A percentile compares a stretch with the other conserved stretches of the same genome.
Conservation (phyloP, 2,797 vertebrate species). For the Odontamblyopus rebecca region DNA sequence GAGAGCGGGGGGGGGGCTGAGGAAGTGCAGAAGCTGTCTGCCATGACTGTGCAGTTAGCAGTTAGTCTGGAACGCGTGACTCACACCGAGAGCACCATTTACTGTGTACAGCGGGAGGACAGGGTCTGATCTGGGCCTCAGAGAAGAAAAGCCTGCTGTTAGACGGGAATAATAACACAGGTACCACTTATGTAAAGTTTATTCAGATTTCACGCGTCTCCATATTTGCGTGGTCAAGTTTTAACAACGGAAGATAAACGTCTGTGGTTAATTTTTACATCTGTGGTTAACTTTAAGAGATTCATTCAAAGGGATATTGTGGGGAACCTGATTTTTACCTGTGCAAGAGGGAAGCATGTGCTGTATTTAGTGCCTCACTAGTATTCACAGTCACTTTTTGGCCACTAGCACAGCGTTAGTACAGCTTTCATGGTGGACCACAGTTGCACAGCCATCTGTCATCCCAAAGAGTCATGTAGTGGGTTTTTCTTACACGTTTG, state of each 20-base stretch:
- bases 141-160: background rate
- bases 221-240: background rate
- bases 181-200: background rate
- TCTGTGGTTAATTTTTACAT: no score
- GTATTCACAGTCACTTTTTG: no score
- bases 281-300: no score
- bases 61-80: conserved; percentile 31
- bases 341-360: no score
- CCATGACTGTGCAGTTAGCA: conserved; percentile 50
- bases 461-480: no score
- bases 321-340: no score
- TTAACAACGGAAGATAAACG: background rate
- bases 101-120: conserved; percentile 21
- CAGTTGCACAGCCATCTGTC: no score
- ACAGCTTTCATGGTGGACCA: no score
- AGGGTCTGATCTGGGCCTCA: conserved; percentile 6
- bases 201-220: background rate
- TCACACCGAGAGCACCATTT: conserved; percentile 32
- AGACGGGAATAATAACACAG: background rate
- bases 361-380: no score
- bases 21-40: conserved; percentile 33
- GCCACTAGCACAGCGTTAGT: no score
- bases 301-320: no score
- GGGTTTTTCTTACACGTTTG: no score
- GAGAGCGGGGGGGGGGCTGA: conserved; percentile 25